Evolutionary conservation across 2,888 invertebrate genomes (phyloP).

Genomic region (Drosophila macrospina): DNA sequence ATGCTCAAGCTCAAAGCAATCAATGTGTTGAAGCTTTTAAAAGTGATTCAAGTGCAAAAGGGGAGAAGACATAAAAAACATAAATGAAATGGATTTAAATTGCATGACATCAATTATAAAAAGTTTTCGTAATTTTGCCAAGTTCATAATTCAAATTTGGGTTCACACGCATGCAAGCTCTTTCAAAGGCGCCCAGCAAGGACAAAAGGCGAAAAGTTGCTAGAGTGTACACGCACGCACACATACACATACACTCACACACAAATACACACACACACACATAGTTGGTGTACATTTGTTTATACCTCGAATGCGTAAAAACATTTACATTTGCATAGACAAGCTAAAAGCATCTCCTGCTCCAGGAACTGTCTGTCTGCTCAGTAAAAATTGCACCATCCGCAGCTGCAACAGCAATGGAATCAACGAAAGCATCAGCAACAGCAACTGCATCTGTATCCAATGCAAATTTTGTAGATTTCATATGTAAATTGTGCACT

Average conservation of each 20-base stretch:
- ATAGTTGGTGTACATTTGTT: conserved; percentile 60
- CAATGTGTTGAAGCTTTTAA: not conserved
- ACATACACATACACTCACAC: conserved; percentile 19
- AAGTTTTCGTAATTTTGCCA: conserved; percentile 73
- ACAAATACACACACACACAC: conserved; percentile 5
- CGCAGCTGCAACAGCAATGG: conserved; percentile 9
- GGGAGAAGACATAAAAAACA: conserved; percentile 5
- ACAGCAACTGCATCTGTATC: conserved; percentile 26
- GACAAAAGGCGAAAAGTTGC: conserved; percentile 46
- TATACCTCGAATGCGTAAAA: conserved; percentile 75
- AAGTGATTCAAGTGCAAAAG: conserved; percentile 14
- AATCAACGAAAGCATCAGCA: conserved; percentile 15
- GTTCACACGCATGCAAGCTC: conserved; percentile 45
- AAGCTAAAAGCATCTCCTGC: conserved; percentile 67
- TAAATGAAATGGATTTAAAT: conserved; percentile 58
- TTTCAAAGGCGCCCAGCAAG: conserved; percentile 38
- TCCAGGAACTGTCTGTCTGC: conserved; percentile 19
- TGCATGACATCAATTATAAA: conserved; percentile 75
- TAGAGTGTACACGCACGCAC: not conserved
- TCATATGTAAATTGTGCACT: conserved; percentile 77
- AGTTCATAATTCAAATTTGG: conserved; percentile 72
- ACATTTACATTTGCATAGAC: conserved; percentile 74
- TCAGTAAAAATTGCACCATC: conserved; percentile 11
- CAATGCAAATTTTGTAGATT: conserved; percentile 69
- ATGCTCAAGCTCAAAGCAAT: conserved; percentile 2